phyloP scores from a whole-genome alignment of 2,113 vertebrate genomes.

The Corvus hawaiiensis region DNA sequence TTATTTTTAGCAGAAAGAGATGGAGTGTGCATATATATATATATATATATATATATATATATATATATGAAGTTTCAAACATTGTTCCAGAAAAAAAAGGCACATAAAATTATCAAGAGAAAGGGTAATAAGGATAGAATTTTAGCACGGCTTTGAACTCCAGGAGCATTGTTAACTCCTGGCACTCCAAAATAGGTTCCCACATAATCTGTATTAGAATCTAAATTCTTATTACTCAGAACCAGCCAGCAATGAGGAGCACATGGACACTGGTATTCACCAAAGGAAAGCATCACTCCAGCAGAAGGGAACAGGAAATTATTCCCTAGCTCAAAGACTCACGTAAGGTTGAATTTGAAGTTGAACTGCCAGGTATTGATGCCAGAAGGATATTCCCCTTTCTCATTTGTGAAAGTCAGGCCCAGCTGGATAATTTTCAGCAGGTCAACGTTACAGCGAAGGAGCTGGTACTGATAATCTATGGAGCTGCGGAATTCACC shows the following conservation, averaged over 20 bases:
- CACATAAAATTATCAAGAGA: neutral
- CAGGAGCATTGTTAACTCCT: neutral
- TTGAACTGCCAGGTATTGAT: conserved; percentile 99
- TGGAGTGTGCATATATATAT: accelerated
- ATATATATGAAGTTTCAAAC: neutral
- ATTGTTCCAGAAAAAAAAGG: neutral
- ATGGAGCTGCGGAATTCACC: conserved; percentile 97
- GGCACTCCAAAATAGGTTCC: neutral
- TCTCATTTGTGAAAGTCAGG: conserved; percentile 95
- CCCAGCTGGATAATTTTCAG: conserved; percentile 98
- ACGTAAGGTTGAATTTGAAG: conserved; percentile 99
- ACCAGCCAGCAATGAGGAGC: neutral
- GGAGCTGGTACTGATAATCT: conserved; percentile 96
- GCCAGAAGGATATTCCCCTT: conserved; percentile 90
- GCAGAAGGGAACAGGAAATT: neutral
- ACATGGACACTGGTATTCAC: accelerated
- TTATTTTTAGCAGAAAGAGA: neutral
- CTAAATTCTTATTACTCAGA: neutral
- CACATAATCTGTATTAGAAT: neutral
- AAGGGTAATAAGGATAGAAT: neutral
- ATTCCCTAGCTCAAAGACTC: conserved; percentile 33
- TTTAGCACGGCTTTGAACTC: neutral
- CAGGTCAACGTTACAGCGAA: conserved; percentile 95
- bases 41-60: neutral
- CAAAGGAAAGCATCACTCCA: neutral